Evolutionary conservation across 2,888 invertebrate genomes (phyloP), one percentile per base, ranked within the genome.

Genomic region (Leptogaster cylindrica): DNA sequence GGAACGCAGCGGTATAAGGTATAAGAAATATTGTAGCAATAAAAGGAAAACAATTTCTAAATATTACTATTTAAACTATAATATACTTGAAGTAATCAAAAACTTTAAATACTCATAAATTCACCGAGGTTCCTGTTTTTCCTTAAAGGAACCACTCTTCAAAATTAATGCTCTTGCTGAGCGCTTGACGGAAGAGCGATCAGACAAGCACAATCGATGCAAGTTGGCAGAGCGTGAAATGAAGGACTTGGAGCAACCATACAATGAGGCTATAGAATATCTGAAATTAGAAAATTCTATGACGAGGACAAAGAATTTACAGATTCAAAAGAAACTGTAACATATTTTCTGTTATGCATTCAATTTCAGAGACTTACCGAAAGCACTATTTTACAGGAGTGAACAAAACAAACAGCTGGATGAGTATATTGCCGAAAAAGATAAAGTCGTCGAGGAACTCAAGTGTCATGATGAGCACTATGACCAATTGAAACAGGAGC

Each of bases 1-100:
- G 99, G 99, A 0, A 95, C 93, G 0, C 85, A 87, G 0, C 84
- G 92, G 72, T 93, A 89, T 74, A 92, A 91, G 82, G 88, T 87
- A 77, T n/a, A n/a, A n/a, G n/a, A n/a, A 73, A 46, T 65, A n/a
- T n/a, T n/a, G n/a, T n/a, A n/a, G n/a, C n/a, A n/a, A n/a, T n/a
- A n/a, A n/a, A n/a, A n/a, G n/a, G n/a, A n/a, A n/a, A n/a, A n/a
- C n/a, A n/a, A n/a, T n/a, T n/a, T n/a, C n/a, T n/a, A n/a, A n/a
- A 31, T 31, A 7, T 7, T 31, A 8, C 31, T 31, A 31, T 6
- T 31, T n/a, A n/a, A n/a, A n/a, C n/a, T n/a, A n/a, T n/a, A 5
- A 14, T 51, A 5, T 1, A 50, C 23, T 50, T 50, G 7, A 6
- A 50, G 27, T 50, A 25, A 14, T 27, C 1, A 41, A 41, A 1